Evolutionary conservation across 2,888 invertebrate genomes (phyloP), one percentile per base, ranked within the genome.

Genomic region (Alitta virens): DNA sequence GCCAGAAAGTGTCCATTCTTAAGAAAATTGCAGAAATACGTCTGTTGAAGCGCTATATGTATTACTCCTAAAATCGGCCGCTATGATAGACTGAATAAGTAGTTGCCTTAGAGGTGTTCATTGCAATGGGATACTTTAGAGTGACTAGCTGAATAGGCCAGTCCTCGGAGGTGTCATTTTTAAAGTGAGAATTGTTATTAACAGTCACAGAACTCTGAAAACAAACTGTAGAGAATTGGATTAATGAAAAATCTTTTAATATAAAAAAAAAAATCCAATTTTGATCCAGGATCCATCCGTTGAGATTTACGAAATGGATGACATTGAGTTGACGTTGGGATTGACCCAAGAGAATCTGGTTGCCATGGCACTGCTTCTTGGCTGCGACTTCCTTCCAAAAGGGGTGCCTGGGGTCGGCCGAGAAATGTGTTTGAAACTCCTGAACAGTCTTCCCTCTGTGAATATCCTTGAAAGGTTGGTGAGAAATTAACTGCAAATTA

Each of bases 281-380:
- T 0, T n/a, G n/a, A 91, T 91, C 75, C 87, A 90, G 73, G 79
- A 78, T 64, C 72, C 77, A 1, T 77, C 76, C 70, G 78, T 80
- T n/a, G 80, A 78, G 56, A 70, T 71, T 61, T 94, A 92, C 76
- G 87, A 87, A 59, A 88, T 92, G 75, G 83, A 84, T 3, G 87
- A 86, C 69, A 88, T 91, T 71, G 85, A 86, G 65, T 69, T 83
- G 9, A 83, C 84, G 60, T 86, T 90, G 84, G 88, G 89, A 66
- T 87, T 95, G 69, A 90, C 90, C 0, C 87, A 91, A 67, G 88
- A 90, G 69, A 91, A 92, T 81, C 88, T 94, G 81, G 87, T 95
- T 63, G 91, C 89, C 0, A 83, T 94, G 74, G 93, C 92, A 5
- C 79, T 95, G 33, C 83, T 95, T 1, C 89, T 92, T 70, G 94